Evolutionary conservation across 2,797 vertebrate genomes (phyloP), one percentile per base, ranked within the genome.

Genomic region (Cryptoblepharus egeriae): DNA sequence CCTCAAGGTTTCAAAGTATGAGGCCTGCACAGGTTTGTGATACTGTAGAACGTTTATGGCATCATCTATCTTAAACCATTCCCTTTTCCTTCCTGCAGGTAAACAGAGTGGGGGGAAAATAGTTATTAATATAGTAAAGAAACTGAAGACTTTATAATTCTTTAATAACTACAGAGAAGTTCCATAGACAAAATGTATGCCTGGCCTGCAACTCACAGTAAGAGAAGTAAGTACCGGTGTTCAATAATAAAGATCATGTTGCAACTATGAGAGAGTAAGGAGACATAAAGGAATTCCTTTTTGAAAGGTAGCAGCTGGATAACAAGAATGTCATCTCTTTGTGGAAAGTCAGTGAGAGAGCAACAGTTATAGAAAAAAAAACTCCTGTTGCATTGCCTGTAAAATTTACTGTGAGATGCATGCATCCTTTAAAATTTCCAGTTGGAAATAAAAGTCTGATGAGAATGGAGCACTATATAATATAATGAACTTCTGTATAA

Each of bases 1-100:
- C 95, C 97, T 96, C 93, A 99, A 95, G 81, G 97, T 97, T 92
- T 97, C 95, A 84, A 99, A 98, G 94, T 99, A 99, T 0, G 98
- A 98, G 87, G 98, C 98, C 95, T 99, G 98, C 93, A 99, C 98
- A 0, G 98, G 98, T 95, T 99, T 99, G 95, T 99, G 98, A 96
- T 95, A 97, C 96, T 95, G 97, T 96, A 99, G 96, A 96, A 98
- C 97, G 95, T 96, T 96, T 78, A 98, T 95, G 95, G 98, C 98
- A 90, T 99, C 98, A 93, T 98, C 97, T 93, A 98, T 97, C 96
- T 97, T 98, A 96, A 99, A 99, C 98, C 98, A 99, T 95, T 99
- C 97, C 96, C 98, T 97, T 97, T 99, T 99, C 95, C 98, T 97
- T 95, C 98, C 98, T 99, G 96, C 78, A 39, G 87, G 85, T 4